These are phyloP conservation scores for Cygnus atratus DNA, from an alignment of 2,113 vertebrate genomes.

Conservation along the genomic window DNA sequence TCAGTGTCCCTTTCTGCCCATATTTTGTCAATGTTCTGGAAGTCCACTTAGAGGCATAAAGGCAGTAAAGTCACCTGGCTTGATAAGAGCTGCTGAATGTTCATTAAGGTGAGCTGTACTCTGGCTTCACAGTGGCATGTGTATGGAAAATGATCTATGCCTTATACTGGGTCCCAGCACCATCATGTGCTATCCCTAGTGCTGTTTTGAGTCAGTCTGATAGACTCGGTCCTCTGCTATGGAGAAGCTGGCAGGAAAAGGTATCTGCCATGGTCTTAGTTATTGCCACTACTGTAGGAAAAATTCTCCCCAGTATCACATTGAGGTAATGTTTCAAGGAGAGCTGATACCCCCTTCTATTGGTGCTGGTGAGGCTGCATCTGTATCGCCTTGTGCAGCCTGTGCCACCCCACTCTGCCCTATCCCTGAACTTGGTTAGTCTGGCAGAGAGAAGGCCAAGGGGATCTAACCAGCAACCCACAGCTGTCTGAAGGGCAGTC, in stretches of 20 bases:
- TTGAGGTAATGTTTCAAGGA: not conserved
- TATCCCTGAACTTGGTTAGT: not conserved
- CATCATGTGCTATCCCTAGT: not conserved
- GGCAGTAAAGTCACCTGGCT: not conserved
- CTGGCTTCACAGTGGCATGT: not conserved
- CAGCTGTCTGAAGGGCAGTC: not conserved
- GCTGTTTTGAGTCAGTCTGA: not conserved
- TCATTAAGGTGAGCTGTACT: not conserved
- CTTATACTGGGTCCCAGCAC: not conserved
- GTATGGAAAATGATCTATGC: not conserved
- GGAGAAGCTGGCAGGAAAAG: not conserved
- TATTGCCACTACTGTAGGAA: not conserved
- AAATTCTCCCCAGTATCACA: not conserved
- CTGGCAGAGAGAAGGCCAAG: not conserved
- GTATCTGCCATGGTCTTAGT: fast-evolving
- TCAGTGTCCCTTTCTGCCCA: not conserved
- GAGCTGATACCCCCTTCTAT: not conserved
- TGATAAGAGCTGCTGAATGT: not conserved
- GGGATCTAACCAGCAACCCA: not conserved
- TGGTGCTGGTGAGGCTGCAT: not conserved
- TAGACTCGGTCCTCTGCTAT: not conserved
- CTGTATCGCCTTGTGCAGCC: not conserved
- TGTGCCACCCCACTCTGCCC: fast-evolving
- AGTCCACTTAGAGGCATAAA: not conserved
- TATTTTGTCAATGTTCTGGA: not conserved